These are phyloP conservation scores for Ellobius talpinus DNA, from an alignment of 2,113 vertebrate species.

Conservation along the genomic window DNA sequence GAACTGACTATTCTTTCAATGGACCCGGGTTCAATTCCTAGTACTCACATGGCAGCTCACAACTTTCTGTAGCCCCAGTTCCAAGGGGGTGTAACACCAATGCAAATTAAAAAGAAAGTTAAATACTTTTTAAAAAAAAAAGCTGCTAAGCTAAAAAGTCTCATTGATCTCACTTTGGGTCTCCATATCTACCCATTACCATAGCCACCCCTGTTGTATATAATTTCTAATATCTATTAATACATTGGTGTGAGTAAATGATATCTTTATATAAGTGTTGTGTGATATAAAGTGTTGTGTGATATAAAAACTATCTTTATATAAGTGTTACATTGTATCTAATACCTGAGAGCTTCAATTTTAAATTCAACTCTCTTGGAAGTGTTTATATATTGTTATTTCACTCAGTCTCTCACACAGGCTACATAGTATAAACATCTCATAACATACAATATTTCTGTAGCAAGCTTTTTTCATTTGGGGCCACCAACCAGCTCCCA, in stretches of 20 bases:
- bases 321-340: background rate
- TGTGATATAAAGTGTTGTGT: too few relatives aligned
- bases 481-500: background rate
- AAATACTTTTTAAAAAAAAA: background rate
- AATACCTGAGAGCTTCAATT: background rate
- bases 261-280: background rate
- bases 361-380: background rate
- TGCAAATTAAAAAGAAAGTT: too few relatives aligned
- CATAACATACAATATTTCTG: background rate
- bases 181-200: background rate
- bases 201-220: background rate
- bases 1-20: too few relatives aligned
- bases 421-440: background rate
- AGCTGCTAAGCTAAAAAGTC: background rate
- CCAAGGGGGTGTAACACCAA: too few relatives aligned
- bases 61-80: too few relatives aligned
- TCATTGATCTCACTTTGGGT: background rate
- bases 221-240: background rate
- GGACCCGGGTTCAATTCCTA: too few relatives aligned
- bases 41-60: too few relatives aligned
- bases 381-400: background rate
- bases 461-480: background rate
- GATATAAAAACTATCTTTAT: background rate
- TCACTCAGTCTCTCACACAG: background rate
- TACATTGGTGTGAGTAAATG: background rate